Evolutionary conservation across 2,888 invertebrate species (phyloP).

Genomic region (Eucera pruinosa): DNA sequence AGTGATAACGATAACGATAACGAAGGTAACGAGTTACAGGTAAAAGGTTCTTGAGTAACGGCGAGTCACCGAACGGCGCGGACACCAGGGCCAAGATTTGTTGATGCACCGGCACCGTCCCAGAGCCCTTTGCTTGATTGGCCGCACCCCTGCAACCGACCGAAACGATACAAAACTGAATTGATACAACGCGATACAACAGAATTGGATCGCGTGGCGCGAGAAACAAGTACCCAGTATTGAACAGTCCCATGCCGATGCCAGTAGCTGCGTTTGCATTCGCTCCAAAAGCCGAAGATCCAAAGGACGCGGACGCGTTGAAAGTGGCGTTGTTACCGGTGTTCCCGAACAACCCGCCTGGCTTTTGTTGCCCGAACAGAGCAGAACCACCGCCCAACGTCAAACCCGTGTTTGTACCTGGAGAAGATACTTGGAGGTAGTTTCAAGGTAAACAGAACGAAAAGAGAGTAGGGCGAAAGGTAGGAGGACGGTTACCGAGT

Average conservation of each 20-base stretch:
- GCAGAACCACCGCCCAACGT: constrained; percentile 75
- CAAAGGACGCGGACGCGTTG: constrained; percentile 82
- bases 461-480: too few relatives aligned
- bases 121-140: constrained; percentile 79
- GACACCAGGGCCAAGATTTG: constrained; percentile 91
- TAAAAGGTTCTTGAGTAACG: constrained; percentile 91
- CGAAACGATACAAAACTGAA: not conserved
- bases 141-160: constrained; percentile 67
- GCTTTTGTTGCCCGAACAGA: constrained; percentile 83
- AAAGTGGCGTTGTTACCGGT: constrained; percentile 84
- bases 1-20: too few relatives aligned
- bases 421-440: not conserved
- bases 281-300: constrained; percentile 83
- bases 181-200: too few relatives aligned
- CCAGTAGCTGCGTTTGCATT: constrained; percentile 71
- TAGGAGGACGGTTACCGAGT: too few relatives aligned
- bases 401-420: constrained; percentile 83
- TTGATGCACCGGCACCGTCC: constrained; percentile 87
- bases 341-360: constrained; percentile 86
- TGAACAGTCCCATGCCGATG: constrained; percentile 76
- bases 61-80: constrained; percentile 94
- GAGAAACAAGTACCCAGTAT: constrained; percentile 75
- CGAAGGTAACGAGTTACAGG: constrained; percentile 77
- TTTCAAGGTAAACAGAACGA: too few relatives aligned
- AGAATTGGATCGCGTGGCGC: too few relatives aligned